Evolutionary conservation across 2,888 invertebrate genomes (phyloP).

Genomic region (Rhagium mordax): DNA sequence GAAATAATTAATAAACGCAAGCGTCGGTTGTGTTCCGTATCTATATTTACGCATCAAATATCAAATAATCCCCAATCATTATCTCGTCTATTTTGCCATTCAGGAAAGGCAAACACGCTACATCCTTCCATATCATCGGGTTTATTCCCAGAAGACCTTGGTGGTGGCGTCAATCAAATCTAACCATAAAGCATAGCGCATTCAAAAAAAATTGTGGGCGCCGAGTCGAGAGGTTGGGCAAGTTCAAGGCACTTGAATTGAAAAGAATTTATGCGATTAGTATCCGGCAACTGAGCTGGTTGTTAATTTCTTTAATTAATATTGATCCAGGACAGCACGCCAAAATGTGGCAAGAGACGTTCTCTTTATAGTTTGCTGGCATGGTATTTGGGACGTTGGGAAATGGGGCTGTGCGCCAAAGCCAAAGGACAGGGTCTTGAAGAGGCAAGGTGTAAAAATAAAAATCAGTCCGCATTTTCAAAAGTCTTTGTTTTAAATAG

Average conservation of each 20-base stretch:
- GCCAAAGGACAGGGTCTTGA: neutral
- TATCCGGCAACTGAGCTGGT: neutral
- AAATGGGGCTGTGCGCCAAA: neutral
- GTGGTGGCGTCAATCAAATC: neutral
- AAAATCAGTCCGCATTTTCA: no score
- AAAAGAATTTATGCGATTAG: neutral
- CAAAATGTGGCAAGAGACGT: neutral
- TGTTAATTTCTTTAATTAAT: neutral
- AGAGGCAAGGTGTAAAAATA: neutral
- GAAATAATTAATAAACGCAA: no score
- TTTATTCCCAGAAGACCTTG: neutral
- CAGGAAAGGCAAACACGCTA: neutral
- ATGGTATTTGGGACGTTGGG: neutral
- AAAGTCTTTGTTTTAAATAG: no score
- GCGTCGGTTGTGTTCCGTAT: neutral
- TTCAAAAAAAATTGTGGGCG: neutral
- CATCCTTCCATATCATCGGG: neutral
- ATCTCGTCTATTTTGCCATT: neutral
- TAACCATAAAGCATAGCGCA: neutral
- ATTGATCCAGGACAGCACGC: neutral
- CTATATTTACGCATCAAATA: neutral
- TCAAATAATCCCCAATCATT: neutral
- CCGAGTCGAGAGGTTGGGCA: neutral
- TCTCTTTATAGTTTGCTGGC: neutral
- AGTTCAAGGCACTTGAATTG: neutral